A percentile compares a stretch with the other conserved stretches of the same genome.
These are phyloP conservation scores for Paratilapia polleni DNA, from an alignment of 2,113 vertebrate species.

Conservation along the genomic window DNA sequence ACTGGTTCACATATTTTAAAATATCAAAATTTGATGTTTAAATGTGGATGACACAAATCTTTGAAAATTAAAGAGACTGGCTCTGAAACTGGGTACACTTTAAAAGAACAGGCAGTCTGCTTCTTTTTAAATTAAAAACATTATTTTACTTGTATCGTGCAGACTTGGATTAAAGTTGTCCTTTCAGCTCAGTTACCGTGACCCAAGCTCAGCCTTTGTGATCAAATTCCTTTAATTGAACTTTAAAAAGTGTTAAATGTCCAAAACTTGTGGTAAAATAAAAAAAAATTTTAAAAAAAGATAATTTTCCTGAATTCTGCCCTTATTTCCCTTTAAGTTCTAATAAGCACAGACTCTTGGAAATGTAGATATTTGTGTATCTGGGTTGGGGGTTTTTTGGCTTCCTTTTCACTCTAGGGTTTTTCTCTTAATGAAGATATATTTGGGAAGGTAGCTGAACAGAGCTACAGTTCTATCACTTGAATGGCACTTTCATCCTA, in stretches of 20 bases:
- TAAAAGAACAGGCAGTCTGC: background rate
- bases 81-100: background rate
- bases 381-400: background rate
- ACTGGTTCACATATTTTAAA: background rate
- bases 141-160: background rate
- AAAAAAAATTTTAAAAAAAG: background rate
- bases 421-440: conserved; percentile 29
- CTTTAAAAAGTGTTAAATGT: background rate
- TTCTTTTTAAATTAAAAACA: background rate
- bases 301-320: background rate
- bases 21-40: background rate
- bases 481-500: background rate
- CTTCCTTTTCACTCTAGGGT: conserved; percentile 12
- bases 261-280: background rate
- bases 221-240: background rate
- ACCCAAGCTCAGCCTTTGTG: background rate
- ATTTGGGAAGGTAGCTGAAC: conserved; percentile 6
- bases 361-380: background rate
- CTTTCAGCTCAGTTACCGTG: background rate
- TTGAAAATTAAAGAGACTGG: background rate
- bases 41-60: background rate
- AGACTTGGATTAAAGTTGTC: background rate
- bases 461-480: background rate
- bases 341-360: background rate
- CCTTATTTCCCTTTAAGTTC: background rate